Base-by-base conservation (phyloP, 1,140 invertebrate genomes). In the Macrobrachium rosenbergii region DNA sequence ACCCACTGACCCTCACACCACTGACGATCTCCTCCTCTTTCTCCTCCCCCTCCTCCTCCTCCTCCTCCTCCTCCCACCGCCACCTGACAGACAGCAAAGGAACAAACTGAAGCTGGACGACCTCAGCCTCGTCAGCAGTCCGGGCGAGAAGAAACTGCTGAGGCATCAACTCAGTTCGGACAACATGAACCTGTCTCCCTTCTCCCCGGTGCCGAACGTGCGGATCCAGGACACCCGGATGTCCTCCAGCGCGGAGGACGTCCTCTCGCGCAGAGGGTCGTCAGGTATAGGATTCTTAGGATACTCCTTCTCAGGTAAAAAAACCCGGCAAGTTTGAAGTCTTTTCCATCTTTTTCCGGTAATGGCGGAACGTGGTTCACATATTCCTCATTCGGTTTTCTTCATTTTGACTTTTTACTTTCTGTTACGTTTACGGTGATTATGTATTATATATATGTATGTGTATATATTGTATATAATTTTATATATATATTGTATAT, bases 121-220 rank as follows among this genome's bases (percentile, higher is more conserved):
- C 91, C 92, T 96, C 60, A 94, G 95, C 7, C 92, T 95, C 89
- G 94, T 95, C 23, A 88, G 86, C 52, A 89, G 88, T 64, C 89
- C 88, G 6, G 88, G 87, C 0, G 90, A 90, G 67, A 89, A 90
- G 89, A 83, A 88, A n/a, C 83, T 90, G 69, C 92, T 97, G 69
- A 93, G 96, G 2, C 96, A 97, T 91, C 96, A 97, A 91, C 96
- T 95, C 91, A 97, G 95, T 90, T 96, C 95, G 21, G 96, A 97
- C 91, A 97, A 97, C 91, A 95, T 97, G 94, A 83, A 82, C 45
- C 82, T 90, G 79, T 90, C 89, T 37, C 84, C 83, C 52, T 88
- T 88, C 86, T 80, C 83, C n/a, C 77, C 83, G 21, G 82, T 90
- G 75, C 83, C 88, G 59, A 88, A 85, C n/a, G 87, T 90, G 19